Conservation (phyloP, 2,113 vertebrate genomes). For the Saguinus midas region DNA sequence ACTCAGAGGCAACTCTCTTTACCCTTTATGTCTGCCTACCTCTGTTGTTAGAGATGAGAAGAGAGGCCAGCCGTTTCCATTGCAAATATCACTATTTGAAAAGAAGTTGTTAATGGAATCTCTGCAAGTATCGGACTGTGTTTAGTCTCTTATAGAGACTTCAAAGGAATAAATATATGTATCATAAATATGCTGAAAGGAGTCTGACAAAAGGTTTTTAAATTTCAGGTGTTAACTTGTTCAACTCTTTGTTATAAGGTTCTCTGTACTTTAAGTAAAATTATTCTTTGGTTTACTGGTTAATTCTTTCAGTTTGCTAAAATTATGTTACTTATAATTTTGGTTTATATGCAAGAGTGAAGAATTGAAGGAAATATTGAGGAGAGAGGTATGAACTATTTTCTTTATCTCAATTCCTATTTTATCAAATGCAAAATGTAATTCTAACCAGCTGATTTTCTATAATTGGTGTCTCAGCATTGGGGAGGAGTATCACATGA, state of each 20-base stretch:
- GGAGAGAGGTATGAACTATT: neutral
- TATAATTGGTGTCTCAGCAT: neutral
- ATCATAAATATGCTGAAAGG: neutral
- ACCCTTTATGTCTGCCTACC: neutral
- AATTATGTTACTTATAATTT: neutral
- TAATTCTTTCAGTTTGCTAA: neutral
- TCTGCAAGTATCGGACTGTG: neutral
- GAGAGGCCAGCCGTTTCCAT: neutral
- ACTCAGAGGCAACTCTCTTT: neutral
- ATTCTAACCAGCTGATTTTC: neutral
- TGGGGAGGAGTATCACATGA: neutral
- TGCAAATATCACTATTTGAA: neutral
- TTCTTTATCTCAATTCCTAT: neutral
- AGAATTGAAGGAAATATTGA: neutral
- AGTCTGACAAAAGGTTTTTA: neutral
- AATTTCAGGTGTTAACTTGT: neutral
- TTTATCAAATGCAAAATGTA: neutral
- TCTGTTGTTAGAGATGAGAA: neutral
- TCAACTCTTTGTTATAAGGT: neutral
- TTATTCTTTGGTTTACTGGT: slow-evolving; percentile 2
- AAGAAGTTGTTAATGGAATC: neutral
- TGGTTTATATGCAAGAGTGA: neutral
- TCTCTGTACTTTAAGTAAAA: neutral
- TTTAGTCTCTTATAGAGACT: neutral
- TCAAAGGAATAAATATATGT: neutral